Evolutionary conservation across 2,113 vertebrate species (phyloP).

Genomic region (Cranoglanis bouderius): DNA sequence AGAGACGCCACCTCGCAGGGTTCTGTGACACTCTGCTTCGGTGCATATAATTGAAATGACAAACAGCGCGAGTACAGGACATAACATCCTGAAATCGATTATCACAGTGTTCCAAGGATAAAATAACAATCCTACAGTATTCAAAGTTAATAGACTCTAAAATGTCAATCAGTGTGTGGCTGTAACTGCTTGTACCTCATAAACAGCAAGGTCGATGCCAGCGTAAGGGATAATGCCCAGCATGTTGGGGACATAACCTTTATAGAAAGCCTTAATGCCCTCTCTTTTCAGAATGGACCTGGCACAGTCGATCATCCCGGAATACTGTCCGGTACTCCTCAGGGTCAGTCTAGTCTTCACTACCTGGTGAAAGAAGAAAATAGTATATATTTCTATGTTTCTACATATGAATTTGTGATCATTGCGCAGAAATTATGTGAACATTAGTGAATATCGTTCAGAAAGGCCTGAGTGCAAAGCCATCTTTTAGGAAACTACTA

Average conservation of each 20-base stretch:
- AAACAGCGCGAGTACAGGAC: neutral
- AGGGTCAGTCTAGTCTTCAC: constrained; percentile 92
- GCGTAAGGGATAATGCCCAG: constrained; percentile 94
- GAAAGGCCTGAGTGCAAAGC: neutral
- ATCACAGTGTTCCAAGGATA: neutral
- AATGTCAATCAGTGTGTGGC: neutral
- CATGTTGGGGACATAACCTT: constrained; percentile 91
- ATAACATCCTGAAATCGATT: constrained; percentile 2
- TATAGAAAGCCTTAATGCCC: constrained; percentile 88
- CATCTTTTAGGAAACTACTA: neutral
- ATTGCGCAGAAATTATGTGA: neutral
- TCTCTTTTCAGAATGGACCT: constrained; percentile 88
- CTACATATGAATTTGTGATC: neutral
- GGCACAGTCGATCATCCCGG: constrained; percentile 88
- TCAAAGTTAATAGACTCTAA: neutral
- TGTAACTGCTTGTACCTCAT: constrained; percentile 80
- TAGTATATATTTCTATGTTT: neutral
- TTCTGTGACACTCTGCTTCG: neutral
- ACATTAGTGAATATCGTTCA: neutral
- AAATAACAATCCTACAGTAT: constrained; percentile 24
- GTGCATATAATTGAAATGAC: constrained; percentile 3
- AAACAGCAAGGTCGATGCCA: constrained; percentile 91
- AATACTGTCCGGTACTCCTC: constrained; percentile 90
- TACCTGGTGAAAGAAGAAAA: constrained; percentile 72
- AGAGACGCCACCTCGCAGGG: neutral